Evolutionary conservation across 2,113 vertebrate species (phyloP), one percentile per base, ranked within the genome.

Genomic region (Peromyscus polionotus): DNA sequence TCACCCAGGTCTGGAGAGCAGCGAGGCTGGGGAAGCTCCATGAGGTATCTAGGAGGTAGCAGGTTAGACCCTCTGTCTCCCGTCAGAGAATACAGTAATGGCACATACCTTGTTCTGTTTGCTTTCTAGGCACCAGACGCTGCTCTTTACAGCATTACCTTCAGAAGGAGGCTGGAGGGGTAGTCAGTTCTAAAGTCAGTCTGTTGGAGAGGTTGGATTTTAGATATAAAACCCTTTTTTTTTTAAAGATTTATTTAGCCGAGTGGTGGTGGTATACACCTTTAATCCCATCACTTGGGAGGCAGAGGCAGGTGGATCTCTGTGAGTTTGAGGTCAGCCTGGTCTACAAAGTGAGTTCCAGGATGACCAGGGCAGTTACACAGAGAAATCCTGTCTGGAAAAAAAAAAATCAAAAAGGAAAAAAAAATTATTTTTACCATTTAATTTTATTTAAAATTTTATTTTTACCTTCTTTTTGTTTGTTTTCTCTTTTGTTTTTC

Each of bases 1-100:
- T 68, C 26, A 2, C 28, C 1, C 28, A 36, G 61, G n/a, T 67
- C 26, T 33, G 0, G 4, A 45, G 11, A 59, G 14, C 83, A 45
- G 83, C 16, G 26, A 68, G 28, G 7, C 28, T 48, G 63, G 63
- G 26, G 42, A 48, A 48, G 42, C 84, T 67, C 84, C n/a, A 1
- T 17, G 33, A 17, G 36, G 42, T 16, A 17, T 12, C 84, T 63
- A 7, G 19, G 31, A 31, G 80, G 63, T 17, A 11, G 11, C 36
- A 33, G 59, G 13, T 24, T 54, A 14, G 91, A 89, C 24, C 11
- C 11, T 11, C 19, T 39, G 26, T 7, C 61, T 48, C 54, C 11
- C 68, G 6, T 31, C 14, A 1, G 0, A 2, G 0, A 28, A 2
- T 39, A 36, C 24, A 8, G 8, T 19, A 7, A 12, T 39, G n/a